A percentile compares a stretch with the other conserved stretches of the same genome.
phyloP scores from a whole-genome alignment of 2,797 vertebrate species.

The Cynodonichthys magdalenae region DNA sequence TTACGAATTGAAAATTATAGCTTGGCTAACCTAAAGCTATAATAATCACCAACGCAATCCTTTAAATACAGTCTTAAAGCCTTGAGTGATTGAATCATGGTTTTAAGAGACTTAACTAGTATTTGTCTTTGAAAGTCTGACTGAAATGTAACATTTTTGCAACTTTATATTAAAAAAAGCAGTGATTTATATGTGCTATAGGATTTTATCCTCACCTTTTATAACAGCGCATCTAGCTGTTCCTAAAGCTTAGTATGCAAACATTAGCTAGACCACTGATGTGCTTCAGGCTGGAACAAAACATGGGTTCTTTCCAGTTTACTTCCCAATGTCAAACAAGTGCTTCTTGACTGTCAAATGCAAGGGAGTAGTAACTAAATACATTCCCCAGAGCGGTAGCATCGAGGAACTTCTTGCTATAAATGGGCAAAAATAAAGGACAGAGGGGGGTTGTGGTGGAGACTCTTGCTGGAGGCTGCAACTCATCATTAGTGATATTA shows the following conservation, averaged over 20 bases:
- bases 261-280: slow-evolving; percentile 56
- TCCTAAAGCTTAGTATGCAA: slow-evolving; percentile 56
- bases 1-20: slow-evolving; percentile 9
- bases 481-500: slow-evolving; percentile 70
- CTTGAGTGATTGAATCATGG: not conserved
- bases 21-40: slow-evolving; percentile 6
- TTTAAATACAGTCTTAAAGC: not conserved
- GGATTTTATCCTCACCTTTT: slow-evolving; percentile 17
- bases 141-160: not conserved
- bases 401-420: slow-evolving; percentile 68
- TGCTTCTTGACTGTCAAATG: slow-evolving; percentile 72
- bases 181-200: slow-evolving; percentile 6
- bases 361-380: slow-evolving; percentile 64
- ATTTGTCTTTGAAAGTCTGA: slow-evolving; percentile 1
- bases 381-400: slow-evolving; percentile 74
- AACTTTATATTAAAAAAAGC: not conserved
- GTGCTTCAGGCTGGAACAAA: slow-evolving; percentile 69
- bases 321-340: slow-evolving; percentile 81
- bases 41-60: not conserved
- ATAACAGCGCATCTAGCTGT: slow-evolving; percentile 19
- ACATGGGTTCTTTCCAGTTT: slow-evolving; percentile 68
- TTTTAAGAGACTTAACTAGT: not conserved
- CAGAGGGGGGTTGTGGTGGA: slow-evolving; percentile 35
- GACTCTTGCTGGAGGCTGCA: slow-evolving; percentile 53
- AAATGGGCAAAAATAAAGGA: slow-evolving; percentile 73